Evolutionary conservation across 2,888 invertebrate genomes (phyloP).

Genomic region (Myathropa florea): DNA sequence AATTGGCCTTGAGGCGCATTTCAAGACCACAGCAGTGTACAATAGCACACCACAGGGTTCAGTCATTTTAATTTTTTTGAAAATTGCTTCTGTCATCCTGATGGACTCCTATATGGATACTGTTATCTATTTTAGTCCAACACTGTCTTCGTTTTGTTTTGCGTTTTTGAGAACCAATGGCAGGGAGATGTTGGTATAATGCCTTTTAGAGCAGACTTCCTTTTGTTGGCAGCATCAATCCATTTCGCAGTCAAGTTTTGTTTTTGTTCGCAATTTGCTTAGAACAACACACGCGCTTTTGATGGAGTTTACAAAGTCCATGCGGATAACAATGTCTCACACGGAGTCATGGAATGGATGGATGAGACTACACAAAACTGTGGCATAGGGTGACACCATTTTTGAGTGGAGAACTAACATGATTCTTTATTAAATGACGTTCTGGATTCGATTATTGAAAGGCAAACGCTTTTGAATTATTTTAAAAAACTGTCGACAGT

Average conservation of each 20-base stretch:
- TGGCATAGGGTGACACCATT: constrained; percentile 25
- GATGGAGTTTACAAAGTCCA: constrained; percentile 1
- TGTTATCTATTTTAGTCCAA: constrained; percentile 48
- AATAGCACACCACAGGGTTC: constrained; percentile 3
- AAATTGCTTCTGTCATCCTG: constrained; percentile 20
- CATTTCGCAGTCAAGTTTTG: constrained; percentile 6
- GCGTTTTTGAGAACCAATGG: background rate
- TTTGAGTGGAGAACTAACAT: no score
- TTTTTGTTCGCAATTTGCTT: background rate
- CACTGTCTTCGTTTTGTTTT: constrained; percentile 9
- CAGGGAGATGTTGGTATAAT: background rate
- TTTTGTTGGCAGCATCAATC: constrained; percentile 7
- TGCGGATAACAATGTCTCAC: constrained; percentile 16
- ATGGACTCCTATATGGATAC: constrained; percentile 40
- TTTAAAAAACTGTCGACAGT: no score
- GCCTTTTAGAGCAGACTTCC: background rate
- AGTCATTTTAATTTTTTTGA: background rate
- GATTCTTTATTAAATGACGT: no score
- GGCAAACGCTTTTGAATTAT: no score
- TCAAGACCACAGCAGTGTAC: constrained; percentile 20
- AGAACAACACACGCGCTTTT: constrained; percentile 31
- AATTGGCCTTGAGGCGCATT: constrained; percentile 65
- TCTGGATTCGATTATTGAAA: no score
- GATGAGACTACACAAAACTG: background rate
- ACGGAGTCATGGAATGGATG: background rate